Base-by-base conservation (phyloP, 1,140 invertebrate genomes). In the Bombus waltoni region DNA sequence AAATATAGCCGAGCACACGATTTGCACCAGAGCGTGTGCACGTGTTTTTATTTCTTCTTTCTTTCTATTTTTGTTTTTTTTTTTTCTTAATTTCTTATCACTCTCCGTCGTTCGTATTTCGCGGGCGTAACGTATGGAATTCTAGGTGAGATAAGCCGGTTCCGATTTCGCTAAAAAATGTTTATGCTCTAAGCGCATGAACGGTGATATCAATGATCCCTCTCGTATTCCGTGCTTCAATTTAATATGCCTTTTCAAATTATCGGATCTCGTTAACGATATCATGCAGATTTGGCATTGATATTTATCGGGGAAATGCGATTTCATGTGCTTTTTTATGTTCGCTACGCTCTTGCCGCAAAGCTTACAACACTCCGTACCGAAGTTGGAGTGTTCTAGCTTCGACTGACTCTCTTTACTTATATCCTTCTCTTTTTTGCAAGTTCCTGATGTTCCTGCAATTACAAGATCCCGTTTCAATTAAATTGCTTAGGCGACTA, bases 261-360 rank as follows among this genome's bases (percentile, higher is more conserved):
- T 95, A 90, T 95, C 95, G 78, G 95, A 95, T 88, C 95, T 94
- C 80, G 95, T 95, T 78, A 95, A 93, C 83, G 94, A 95, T 93
- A 95, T 95, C 94, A 95, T 93, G 88, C 95, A 95, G 86, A 95
- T 95, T 74, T 95, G 94, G 91, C 95, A 95, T 83, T 94, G 94
- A 93, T 95, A 95, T 86, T 95, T 95, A 87, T 95, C 95, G 35
- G 95, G 95, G 87, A 94, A 94, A 92, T 95, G 95, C 70, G 95
- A 95, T 94, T 95, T 95, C 95, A 95, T 95, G 88, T 95, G 95
- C 85, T 95, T 95, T 93, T 95, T 95, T 85, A 95, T 94, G 89
- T 95, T 95, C 81, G 94, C 94, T 90, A 95, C 95, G 86, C 90
- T 95, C 90, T 95, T 95, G 88, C 94, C 94, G 88, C 95, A 95